Base-by-base conservation (phyloP, 2,113 vertebrate genomes). In the Thinocorus orbignyianus region DNA sequence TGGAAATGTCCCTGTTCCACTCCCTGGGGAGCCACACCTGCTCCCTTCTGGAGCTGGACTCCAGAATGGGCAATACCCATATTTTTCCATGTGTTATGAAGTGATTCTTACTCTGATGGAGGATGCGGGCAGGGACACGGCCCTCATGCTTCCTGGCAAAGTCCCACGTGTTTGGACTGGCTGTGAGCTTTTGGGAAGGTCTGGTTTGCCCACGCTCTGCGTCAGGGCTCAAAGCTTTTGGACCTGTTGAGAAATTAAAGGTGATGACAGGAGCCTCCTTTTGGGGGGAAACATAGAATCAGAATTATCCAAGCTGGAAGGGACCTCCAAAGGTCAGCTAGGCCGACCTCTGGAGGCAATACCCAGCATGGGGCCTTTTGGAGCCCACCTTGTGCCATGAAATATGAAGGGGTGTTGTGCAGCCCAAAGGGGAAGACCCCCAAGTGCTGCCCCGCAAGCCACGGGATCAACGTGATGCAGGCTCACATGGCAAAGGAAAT, bases 81-180 rank as follows among this genome's bases (percentile, higher is more conserved):
- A 0, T 44, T 90, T 84, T 71, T 35, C 54, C 0, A 0, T 25
- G 19, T 6, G 7, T 35, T 11, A 3, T 9, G 2, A 70, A 13
- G 31, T 4, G 17, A 30, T 41, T 55, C 17, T 70, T 55, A 4
- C 20, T 68, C 23, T 11, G 49, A 2, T 2, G 2, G n/a, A 39
- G 30, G 28, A 2, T 13, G 12, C 12, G 30, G 78, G 10, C 28
- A 7, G n/a, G 33, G 28, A 9, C 10, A 14, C 0, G 5, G n/a
- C 46, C 28, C 28, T 46, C 1, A 1, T 0, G 4, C 39, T 46
- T 24, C 13, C 9, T 3, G 33, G 30, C 65, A 17, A 31, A 2
- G 17, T 6, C 54, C 64, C 15, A 1, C 0, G 31, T 0, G 2
- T 42, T 35, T 26, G n/a, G 35, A 42, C 35, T 41, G 80, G 25